These are phyloP conservation scores for Leptopilina syphax DNA, from an alignment of 2,888 invertebrate species.

Conservation along the genomic window DNA sequence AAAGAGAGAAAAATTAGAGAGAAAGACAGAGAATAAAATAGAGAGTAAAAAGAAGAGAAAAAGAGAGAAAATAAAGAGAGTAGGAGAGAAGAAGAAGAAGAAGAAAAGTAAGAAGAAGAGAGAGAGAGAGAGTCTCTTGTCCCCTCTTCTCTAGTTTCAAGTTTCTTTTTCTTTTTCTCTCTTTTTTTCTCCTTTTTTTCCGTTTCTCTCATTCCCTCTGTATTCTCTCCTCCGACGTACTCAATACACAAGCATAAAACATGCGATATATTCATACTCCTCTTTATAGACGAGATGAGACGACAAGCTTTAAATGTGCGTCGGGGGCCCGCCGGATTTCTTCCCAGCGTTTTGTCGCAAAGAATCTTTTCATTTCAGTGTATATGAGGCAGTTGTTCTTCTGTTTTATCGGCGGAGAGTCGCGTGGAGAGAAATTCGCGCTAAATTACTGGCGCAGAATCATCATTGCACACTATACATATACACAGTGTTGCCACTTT, in stretches of 20 bases:
- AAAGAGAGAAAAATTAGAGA: too few relatives aligned
- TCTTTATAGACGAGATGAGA: background rate
- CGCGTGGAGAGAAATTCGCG: slow-evolving; percentile 23
- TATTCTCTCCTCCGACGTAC: slow-evolving; percentile 40
- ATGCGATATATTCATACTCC: slow-evolving; percentile 2
- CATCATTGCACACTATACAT: background rate
- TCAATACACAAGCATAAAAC: slow-evolving; percentile 31
- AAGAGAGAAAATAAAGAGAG: too few relatives aligned
- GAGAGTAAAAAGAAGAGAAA: too few relatives aligned
- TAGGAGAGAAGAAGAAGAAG: too few relatives aligned
- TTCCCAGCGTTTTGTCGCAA: background rate
- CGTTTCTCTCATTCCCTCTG: slow-evolving; percentile 27
- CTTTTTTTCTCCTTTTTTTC: too few relatives aligned
- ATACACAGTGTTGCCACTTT: slow-evolving; percentile 8
- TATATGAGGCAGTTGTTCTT: background rate
- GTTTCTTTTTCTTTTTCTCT: background rate
- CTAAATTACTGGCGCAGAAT: slow-evolving; percentile 9
- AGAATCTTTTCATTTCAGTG: background rate
- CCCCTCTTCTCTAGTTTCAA: slow-evolving; percentile 42
- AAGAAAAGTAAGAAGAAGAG: too few relatives aligned
- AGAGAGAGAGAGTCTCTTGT: slow-evolving; percentile 2
- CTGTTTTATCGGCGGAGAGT: slow-evolving; percentile 31
- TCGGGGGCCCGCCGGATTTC: slow-evolving; percentile 11
- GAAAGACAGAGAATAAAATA: too few relatives aligned
- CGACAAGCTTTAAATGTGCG: slow-evolving; percentile 4